Conservation (phyloP, 2,797 vertebrate species). For the Notolabrus celidotus region DNA sequence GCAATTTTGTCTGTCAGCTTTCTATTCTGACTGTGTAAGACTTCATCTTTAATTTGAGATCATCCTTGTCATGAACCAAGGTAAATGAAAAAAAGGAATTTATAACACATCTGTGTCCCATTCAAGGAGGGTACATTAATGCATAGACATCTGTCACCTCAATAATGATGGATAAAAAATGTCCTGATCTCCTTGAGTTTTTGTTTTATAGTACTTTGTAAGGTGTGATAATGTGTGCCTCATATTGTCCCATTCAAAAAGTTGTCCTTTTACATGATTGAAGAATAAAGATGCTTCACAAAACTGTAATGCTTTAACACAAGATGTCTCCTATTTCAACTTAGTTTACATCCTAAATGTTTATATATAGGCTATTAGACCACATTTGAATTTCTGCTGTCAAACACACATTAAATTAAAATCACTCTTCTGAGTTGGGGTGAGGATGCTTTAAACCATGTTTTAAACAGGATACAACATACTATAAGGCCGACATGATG, state of each 20-base stretch:
- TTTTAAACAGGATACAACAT: no score
- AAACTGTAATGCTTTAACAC: no score
- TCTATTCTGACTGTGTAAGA: background rate
- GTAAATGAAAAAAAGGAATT: background rate
- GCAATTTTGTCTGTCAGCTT: constrained; percentile 2
- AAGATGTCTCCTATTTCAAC: no score
- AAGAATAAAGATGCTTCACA: background rate
- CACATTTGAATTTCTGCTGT: no score
- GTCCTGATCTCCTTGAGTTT: no score
- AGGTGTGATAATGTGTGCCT: background rate
- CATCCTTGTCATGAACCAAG: background rate
- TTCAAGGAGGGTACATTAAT: background rate
- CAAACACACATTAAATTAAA: no score
- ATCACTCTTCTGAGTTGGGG: no score
- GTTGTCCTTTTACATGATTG: background rate
- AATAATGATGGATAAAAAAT: background rate
- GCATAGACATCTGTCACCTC: background rate
- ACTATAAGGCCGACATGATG: no score
- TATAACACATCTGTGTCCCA: background rate
- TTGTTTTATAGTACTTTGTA: background rate
- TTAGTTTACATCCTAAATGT: no score
- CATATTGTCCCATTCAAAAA: background rate
- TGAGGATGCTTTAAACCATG: no score
- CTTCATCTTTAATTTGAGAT: background rate
- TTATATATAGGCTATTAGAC: no score